phyloP scores from a whole-genome alignment of 2,797 vertebrate species.

The Florisuga fusca region DNA sequence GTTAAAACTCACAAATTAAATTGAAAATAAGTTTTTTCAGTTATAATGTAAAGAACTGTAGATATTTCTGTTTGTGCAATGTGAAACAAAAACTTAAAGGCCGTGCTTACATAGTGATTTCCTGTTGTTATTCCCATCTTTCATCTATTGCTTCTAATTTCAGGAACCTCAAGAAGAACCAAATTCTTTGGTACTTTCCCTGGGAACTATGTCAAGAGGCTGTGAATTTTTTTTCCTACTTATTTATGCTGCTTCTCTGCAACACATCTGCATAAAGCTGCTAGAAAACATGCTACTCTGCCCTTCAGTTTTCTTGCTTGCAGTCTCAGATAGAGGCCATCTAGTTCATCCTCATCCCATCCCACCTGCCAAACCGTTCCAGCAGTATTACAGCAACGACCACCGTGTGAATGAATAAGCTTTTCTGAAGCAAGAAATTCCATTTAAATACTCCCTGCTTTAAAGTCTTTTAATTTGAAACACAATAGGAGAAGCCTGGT shows the following conservation, averaged over 20 bases:
- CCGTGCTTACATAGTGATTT: background rate
- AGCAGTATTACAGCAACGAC: constrained; percentile 63
- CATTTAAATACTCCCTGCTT: background rate
- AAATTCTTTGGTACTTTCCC: constrained; percentile 99
- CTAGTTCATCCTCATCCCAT: constrained; percentile 67
- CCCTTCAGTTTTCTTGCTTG: constrained; percentile 73
- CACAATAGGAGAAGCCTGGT: constrained; percentile 9
- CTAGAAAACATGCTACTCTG: constrained; percentile 74
- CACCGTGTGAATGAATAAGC: background rate
- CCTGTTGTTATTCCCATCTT: constrained; percentile 47
- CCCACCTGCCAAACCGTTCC: constrained; percentile 57
- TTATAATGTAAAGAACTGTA: background rate
- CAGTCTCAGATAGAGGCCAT: constrained; percentile 56
- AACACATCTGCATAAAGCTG: constrained; percentile 74
- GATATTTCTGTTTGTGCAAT: background rate
- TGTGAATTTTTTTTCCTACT: constrained; percentile 84
- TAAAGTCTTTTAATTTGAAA: background rate
- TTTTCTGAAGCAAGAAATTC: constrained; percentile 48
- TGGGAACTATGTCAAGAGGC: constrained; percentile 98
- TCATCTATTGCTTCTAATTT: constrained; percentile 79
- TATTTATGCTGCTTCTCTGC: constrained; percentile 76
- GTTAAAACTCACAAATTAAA: background rate
- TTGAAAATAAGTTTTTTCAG: background rate
- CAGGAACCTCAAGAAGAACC: constrained; percentile 97
- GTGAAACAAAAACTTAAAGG: background rate